Percentiles rank a stretch among this genome's conserved stretches.
Evolutionary conservation across 2,888 invertebrate genomes (phyloP).

Genomic region (Eupeodes luniger): DNA sequence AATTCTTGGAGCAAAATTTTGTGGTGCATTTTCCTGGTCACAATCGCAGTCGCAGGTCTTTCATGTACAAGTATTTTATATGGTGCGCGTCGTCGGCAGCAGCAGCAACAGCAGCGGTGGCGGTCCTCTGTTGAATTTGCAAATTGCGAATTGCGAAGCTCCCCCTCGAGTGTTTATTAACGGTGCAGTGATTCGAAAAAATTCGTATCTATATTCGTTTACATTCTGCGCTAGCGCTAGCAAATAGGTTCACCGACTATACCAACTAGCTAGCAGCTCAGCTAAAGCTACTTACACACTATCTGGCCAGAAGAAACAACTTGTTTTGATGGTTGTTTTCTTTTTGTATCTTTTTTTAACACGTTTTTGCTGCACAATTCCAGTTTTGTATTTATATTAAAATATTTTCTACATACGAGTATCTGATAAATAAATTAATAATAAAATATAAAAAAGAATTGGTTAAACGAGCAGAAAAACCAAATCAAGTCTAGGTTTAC

Average conservation of each 20-base stretch:
- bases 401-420: slow-evolving; percentile 42
- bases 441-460: slow-evolving; percentile 39
- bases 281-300: too few species aligned
- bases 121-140: slow-evolving; percentile 9
- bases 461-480: slow-evolving; percentile 15
- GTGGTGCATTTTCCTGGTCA: slow-evolving; percentile 64
- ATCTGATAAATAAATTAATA: slow-evolving; percentile 60
- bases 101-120: slow-evolving; percentile 22
- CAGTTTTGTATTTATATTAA: slow-evolving; percentile 54
- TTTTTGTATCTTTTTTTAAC: slow-evolving; percentile 52
- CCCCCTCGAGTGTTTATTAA: slow-evolving; percentile 70
- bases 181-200: slow-evolving; percentile 73
- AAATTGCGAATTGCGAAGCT: slow-evolving; percentile 23
- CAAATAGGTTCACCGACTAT: slow-evolving; percentile 50
- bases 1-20: slow-evolving; percentile 66
- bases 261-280: background rate
- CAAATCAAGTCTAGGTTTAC: slow-evolving; percentile 27
- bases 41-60: background rate
- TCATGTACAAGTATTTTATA: slow-evolving; percentile 23
- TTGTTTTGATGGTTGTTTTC: slow-evolving; percentile 62
- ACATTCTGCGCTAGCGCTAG: slow-evolving; percentile 54
- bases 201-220: slow-evolving; percentile 43
- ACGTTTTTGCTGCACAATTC: slow-evolving; percentile 68
- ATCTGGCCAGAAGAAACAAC: slow-evolving; percentile 66
- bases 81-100: slow-evolving; percentile 40